Evolutionary conservation across 2,797 vertebrate species (phyloP), one percentile per base, ranked within the genome.

Genomic region (Eidolon dupreanum): DNA sequence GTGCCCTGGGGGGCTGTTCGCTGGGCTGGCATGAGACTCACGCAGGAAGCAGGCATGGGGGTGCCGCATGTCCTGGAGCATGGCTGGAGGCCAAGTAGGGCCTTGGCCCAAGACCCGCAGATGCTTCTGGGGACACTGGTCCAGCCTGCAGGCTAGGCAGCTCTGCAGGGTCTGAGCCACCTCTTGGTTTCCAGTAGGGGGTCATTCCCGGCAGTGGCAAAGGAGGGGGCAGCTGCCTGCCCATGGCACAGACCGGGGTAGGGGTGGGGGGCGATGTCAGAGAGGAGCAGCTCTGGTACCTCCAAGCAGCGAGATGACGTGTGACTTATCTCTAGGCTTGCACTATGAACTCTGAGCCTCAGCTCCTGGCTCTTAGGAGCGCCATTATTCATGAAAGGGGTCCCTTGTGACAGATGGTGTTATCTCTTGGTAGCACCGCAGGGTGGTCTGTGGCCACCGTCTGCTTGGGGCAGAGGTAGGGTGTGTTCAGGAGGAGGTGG

Each of bases 1-100:
- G 0, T 0, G 66, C 38, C 2, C 13, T 9, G n/a, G 20, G 61
- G 26, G 0, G 55, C 38, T 5, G 0, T 24, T 0, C 9, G 19
- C 51, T 4, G 4, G 6, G 61, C 66, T 1, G 31, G 57, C 17
- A 3, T 0, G 38, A 51, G 81, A 68, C 26, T 68, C 87, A 79
- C 22, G 63, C 2, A 2, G 81, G 88, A 33, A 26, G 73, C 31
- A 4, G 24, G 7, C 16, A 0, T 2, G 33, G 9, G 12, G 33
- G 28, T 3, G 4, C 79, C 28, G 24, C 38, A 0, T 24, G 89
- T 49, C 70, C 74, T 17, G 6, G 84, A 38, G 19, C 75, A 20
- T 1, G 2, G 65, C 26, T 0, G 0, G 38, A 11, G 68, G 12
- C 83, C 38, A 22, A n/a, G 55, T 1, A 46, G 31, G 63, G 59